Conservation (phyloP, 2,888 invertebrate genomes). For the Eupithecia centaureata region DNA sequence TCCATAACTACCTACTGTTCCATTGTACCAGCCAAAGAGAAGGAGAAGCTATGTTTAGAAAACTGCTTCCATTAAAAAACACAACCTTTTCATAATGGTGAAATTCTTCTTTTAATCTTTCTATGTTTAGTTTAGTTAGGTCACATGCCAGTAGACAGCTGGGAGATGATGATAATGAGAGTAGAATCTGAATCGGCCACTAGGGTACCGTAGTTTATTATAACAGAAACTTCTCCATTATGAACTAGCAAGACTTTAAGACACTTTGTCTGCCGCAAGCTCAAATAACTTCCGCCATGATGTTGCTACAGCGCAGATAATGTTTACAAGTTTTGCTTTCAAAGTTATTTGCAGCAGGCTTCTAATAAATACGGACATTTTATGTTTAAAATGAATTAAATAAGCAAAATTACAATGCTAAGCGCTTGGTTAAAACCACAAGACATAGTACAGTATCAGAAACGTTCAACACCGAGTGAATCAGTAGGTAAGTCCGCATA, state of each 20-base stretch:
- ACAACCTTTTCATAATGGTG: too few relatives aligned
- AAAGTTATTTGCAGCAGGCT: neutral
- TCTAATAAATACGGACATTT: too few relatives aligned
- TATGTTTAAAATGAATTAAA: neutral
- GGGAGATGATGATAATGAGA: neutral
- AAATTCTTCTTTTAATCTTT: neutral
- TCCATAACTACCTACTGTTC: neutral
- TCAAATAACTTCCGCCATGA: constrained; percentile 54
- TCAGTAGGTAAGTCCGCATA: neutral
- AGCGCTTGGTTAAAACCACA: neutral
- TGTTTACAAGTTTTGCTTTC: constrained; percentile 13
- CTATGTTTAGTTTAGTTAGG: neutral
- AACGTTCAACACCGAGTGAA: too few relatives aligned
- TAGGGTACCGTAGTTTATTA: constrained; percentile 42
- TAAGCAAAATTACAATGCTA: neutral
- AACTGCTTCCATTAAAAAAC: neutral
- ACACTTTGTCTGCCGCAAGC: constrained; percentile 52
- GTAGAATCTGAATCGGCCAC: neutral
- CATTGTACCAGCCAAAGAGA: neutral
- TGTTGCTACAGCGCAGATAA: constrained; percentile 32
- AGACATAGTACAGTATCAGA: too few relatives aligned
- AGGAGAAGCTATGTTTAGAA: neutral
- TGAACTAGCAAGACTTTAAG: constrained; percentile 44
- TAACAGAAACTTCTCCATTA: constrained; percentile 55
- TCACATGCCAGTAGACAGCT: neutral